Evolutionary conservation across 2,113 vertebrate species (phyloP), one percentile per base, ranked within the genome.

Genomic region (Callaeas wilsoni): DNA sequence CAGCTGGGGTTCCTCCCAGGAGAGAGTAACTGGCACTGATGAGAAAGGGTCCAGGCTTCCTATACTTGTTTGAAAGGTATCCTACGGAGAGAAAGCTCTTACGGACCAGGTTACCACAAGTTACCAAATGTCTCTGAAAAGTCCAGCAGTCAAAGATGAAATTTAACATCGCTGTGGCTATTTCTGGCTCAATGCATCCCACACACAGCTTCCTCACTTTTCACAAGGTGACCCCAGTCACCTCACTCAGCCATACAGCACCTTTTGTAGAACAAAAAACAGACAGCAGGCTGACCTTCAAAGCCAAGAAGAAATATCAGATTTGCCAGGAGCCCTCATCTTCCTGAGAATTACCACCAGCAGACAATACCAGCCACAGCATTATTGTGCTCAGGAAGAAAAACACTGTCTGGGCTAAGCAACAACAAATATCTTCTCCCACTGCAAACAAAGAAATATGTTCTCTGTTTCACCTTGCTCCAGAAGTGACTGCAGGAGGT

Each of bases 181-280:
- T 42, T 90, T 68, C 73, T 75, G 64, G 33, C 35, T 84, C 15
- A 50, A 56, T 10, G 12, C 25, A 76, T 39, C 30, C n/a, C 41
- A 10, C n/a, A 17, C 41, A 65, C 7, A 49, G 41, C 79, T 83
- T 76, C 80, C 78, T 47, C 68, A 49, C 25, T 88, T 42, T 35
- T 39, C n/a, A 41, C 49, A 65, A 59, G 33, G 52, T 79, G 84
- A 93, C 39, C 27, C 52, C 32, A 46, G 29, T 9, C 79, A 69
- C 85, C 79, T 65, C 0, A 0, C n/a, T 29, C 0, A 0, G 47
- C 42, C 3, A 0, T 64, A 57, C 25, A 29, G 39, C 86, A 68
- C 7, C 60, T 32, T 49, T 22, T 32, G 52, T 16, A 59, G 83
- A 89, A 74, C 25, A 86, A 55, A 37, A 52, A 32, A 4, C 59